These are phyloP conservation scores for Nysson spinosus DNA, from an alignment of 2,888 invertebrate genomes.

Conservation along the genomic window DNA sequence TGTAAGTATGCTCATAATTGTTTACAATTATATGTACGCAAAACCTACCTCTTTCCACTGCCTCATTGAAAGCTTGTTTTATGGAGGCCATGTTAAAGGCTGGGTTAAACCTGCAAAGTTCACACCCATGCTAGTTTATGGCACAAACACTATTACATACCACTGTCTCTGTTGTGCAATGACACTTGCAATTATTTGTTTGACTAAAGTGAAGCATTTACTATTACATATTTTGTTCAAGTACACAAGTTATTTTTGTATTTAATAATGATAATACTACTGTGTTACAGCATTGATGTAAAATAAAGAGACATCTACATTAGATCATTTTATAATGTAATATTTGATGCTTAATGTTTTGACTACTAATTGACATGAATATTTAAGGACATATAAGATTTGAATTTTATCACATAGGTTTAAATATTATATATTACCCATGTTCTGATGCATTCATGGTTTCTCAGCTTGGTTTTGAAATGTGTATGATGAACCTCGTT, in stretches of 20 bases:
- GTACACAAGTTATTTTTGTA: not conserved
- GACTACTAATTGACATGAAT: constrained; percentile 8
- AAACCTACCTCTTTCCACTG: constrained; percentile 91
- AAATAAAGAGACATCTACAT: too few relatives aligned
- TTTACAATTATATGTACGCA: constrained; percentile 19
- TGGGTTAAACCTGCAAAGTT: constrained; percentile 89
- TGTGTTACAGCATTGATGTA: too few relatives aligned
- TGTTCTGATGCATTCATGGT: constrained; percentile 88
- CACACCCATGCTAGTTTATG: constrained; percentile 71
- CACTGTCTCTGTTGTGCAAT: constrained; percentile 55
- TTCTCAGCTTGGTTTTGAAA: constrained; percentile 65
- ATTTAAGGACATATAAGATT: constrained; percentile 2
- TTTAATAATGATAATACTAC: too few relatives aligned
- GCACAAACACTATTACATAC: constrained; percentile 51
- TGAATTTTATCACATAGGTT: not conserved
- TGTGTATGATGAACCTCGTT: constrained; percentile 61
- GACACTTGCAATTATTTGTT: constrained; percentile 52
- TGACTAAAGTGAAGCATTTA: too few relatives aligned
- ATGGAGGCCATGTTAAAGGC: constrained; percentile 96
- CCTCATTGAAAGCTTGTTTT: constrained; percentile 96
- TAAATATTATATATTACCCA: constrained; percentile 80
- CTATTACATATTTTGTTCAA: constrained; percentile 6
- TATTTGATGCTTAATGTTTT: not conserved
- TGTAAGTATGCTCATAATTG: too few relatives aligned
- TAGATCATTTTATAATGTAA: not conserved